Conservation (phyloP, 2,797 vertebrate species). For the Huso huso region DNA sequence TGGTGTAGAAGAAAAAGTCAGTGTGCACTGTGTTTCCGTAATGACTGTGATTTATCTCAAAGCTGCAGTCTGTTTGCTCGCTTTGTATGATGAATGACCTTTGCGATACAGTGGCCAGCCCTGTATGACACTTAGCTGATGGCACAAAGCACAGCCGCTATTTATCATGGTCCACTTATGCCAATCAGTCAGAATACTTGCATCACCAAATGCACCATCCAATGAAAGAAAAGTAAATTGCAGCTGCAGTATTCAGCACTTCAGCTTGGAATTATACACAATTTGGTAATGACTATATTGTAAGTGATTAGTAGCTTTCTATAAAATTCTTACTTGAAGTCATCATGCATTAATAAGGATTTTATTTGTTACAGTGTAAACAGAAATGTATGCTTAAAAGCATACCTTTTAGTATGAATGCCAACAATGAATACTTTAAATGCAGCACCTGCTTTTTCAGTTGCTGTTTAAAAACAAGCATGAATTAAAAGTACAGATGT, state of each 20-base stretch:
- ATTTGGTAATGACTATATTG: not conserved
- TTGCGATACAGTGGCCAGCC: constrained; percentile 56
- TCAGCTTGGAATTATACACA: not conserved
- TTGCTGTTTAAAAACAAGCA: too few relatives aligned
- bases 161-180: constrained; percentile 69
- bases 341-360: too few relatives aligned
- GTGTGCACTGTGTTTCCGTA: constrained; percentile 49
- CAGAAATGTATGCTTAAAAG: too few relatives aligned
- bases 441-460: too few relatives aligned
- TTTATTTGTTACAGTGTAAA: too few relatives aligned
- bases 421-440: too few relatives aligned
- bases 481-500: too few relatives aligned
- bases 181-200: constrained; percentile 25
- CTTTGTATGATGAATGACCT: constrained; percentile 68
- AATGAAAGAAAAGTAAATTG: not conserved
- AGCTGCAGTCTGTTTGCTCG: constrained; percentile 50
- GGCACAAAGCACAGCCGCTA: constrained; percentile 36
- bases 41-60: constrained; percentile 68
- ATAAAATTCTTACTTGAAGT: too few relatives aligned
- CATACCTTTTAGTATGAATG: too few relatives aligned
- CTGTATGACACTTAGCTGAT: constrained; percentile 38
- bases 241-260: not conserved
- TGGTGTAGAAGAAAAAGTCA: constrained; percentile 47
- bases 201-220: not conserved
- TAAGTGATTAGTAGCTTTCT: too few relatives aligned